These are phyloP conservation scores for Hyperoplus lanceolatus DNA, from an alignment of 2,797 vertebrate species.

Conservation along the genomic window DNA sequence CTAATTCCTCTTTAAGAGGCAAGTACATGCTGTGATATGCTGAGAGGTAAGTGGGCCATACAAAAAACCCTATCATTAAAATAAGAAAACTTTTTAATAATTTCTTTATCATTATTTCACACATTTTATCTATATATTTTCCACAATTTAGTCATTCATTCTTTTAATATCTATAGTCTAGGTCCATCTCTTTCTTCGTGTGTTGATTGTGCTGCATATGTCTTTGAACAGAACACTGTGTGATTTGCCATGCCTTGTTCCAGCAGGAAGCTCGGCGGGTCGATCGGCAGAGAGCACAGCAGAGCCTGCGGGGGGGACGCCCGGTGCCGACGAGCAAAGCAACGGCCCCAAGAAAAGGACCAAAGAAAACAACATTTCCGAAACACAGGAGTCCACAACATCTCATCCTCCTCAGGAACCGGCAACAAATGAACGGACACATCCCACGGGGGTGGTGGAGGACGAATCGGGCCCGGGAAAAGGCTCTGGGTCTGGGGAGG, in stretches of 20 bases:
- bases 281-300: slow-evolving; percentile 74
- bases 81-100: not conserved
- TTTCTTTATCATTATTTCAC: not conserved
- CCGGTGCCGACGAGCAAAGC: slow-evolving; percentile 86
- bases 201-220: not conserved
- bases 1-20: no score
- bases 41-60: no score
- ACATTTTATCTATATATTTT: not conserved
- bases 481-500: slow-evolving; percentile 38
- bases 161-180: no score
- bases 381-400: slow-evolving; percentile 65
- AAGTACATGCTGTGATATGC: no score
- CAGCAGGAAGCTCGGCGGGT: slow-evolving; percentile 79
- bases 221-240: not conserved
- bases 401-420: slow-evolving; percentile 72
- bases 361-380: slow-evolving; percentile 81
- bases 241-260: slow-evolving; percentile 27
- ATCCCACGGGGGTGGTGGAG: slow-evolving; percentile 61
- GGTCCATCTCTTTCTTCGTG: not conserved
- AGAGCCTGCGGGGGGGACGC: slow-evolving; percentile 71
- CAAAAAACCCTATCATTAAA: no score
- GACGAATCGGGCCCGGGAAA: slow-evolving; percentile 47
- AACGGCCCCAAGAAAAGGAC: slow-evolving; percentile 87
- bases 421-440: slow-evolving; percentile 71
- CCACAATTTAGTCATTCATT: not conserved